Percentiles rank a stretch among this genome's conserved stretches.
These are phyloP conservation scores for Eremobia ochroleuca DNA, from an alignment of 2,888 invertebrate genomes.

Conservation along the genomic window DNA sequence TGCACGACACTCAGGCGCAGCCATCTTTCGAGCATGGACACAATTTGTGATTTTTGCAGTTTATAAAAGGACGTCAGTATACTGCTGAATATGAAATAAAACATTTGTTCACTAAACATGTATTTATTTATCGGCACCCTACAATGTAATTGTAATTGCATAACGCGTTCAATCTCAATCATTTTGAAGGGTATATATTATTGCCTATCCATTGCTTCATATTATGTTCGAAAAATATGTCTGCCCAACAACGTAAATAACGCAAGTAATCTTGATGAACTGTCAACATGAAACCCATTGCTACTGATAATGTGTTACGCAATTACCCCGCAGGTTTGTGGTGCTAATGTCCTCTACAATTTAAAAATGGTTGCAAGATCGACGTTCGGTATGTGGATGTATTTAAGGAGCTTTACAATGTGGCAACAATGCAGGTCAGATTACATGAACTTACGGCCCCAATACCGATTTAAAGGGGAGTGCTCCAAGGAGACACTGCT, in stretches of 20 bases:
- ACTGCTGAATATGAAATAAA: constrained; percentile 27
- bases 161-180: too few relatives aligned
- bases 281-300: too few relatives aligned
- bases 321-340: too few relatives aligned
- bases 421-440: neutral
- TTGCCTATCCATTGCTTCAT: too few relatives aligned
- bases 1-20: constrained; percentile 81
- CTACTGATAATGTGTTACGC: too few relatives aligned
- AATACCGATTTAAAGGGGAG: neutral
- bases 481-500: neutral
- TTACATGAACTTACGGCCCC: neutral
- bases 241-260: too few relatives aligned
- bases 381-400: neutral
- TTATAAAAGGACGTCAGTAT: neutral
- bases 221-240: too few relatives aligned
- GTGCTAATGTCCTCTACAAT: neutral
- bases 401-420: neutral
- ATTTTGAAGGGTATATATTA: too few relatives aligned
- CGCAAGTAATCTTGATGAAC: too few relatives aligned
- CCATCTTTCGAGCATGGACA: constrained; percentile 82
- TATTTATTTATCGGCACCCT: constrained; percentile 26
- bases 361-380: too few relatives aligned
- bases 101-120: neutral
- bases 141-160: too few relatives aligned
- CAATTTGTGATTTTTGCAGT: constrained; percentile 70